Conservation (phyloP, 2,888 invertebrate genomes). For the Chelonus formosanus region DNA sequence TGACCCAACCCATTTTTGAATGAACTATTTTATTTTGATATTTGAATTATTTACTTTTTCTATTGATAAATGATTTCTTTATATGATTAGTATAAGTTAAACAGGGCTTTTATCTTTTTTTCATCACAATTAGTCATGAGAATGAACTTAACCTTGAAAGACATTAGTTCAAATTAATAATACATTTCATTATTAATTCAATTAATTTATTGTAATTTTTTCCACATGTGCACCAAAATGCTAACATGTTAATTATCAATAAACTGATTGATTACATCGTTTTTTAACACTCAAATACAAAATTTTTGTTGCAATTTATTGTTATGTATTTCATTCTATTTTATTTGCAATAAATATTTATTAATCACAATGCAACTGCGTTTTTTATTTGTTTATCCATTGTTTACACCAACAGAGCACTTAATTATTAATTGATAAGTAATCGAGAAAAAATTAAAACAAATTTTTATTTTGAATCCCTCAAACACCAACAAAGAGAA, state of each 20-base stretch:
- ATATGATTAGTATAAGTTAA: no score
- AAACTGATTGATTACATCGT: no score
- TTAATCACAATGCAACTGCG: slow-evolving; percentile 26
- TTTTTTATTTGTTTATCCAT: slow-evolving; percentile 29
- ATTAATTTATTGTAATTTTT: neutral
- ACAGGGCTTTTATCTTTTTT: no score
- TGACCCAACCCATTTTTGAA: neutral
- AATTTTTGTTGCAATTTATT: slow-evolving; percentile 6
- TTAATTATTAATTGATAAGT: neutral
- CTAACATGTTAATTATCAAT: no score
- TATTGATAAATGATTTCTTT: neutral
- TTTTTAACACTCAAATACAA: no score
- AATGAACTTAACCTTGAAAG: no score
- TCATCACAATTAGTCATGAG: no score
- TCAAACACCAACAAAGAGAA: no score
- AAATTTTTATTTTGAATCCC: neutral
- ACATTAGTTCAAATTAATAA: no score
- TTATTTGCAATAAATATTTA: slow-evolving; percentile 28
- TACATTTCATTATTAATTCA: neutral
- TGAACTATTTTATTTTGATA: neutral
- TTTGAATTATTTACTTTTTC: slow-evolving; percentile 26
- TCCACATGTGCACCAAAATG: neutral
- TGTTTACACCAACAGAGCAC: slow-evolving; percentile 13
- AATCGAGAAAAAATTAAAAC: neutral
- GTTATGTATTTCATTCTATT: slow-evolving; percentile 21